A percentile compares a stretch with the other conserved stretches of the same genome.
Evolutionary conservation across 1,140 invertebrate genomes (phyloP).

Genomic region (Ostrea denselamellosa): DNA sequence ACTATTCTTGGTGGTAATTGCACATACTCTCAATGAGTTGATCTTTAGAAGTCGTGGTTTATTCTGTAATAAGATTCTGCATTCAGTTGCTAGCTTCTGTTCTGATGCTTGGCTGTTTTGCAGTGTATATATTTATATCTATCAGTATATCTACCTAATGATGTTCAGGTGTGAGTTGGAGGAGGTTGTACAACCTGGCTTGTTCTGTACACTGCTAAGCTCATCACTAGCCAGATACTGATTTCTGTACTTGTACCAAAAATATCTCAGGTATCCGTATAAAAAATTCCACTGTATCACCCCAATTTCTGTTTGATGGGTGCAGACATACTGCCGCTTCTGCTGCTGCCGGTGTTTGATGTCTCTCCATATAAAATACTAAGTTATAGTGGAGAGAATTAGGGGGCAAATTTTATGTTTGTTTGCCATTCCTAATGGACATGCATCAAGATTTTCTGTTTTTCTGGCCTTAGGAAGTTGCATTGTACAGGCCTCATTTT

Average conservation of each 20-base stretch:
- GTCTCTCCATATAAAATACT: not conserved
- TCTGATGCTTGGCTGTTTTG: not conserved
- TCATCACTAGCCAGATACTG: not conserved
- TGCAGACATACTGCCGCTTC: not conserved
- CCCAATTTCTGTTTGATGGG: not conserved
- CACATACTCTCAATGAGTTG: not conserved
- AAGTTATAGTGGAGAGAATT: not conserved
- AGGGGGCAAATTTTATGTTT: not conserved
- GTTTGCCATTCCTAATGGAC: constrained; percentile 15
- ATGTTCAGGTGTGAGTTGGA: constrained; percentile 9
- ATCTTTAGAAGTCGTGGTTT: not conserved
- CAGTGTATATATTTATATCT: not conserved
- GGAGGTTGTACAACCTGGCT: not conserved
- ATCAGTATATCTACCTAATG: not conserved
- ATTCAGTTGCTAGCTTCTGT: not conserved
- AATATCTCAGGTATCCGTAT: not conserved
- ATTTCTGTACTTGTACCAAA: not conserved
- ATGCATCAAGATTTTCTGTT: not conserved
- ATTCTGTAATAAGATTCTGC: no score
- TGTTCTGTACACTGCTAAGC: not conserved
- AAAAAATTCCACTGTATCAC: not conserved
- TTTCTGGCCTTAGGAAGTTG: not conserved
- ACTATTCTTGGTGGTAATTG: not conserved
- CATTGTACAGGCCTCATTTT: not conserved
- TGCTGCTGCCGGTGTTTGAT: not conserved